phyloP scores from a whole-genome alignment of 2,797 vertebrate genomes.

The Enteromius viviparus region DNA sequence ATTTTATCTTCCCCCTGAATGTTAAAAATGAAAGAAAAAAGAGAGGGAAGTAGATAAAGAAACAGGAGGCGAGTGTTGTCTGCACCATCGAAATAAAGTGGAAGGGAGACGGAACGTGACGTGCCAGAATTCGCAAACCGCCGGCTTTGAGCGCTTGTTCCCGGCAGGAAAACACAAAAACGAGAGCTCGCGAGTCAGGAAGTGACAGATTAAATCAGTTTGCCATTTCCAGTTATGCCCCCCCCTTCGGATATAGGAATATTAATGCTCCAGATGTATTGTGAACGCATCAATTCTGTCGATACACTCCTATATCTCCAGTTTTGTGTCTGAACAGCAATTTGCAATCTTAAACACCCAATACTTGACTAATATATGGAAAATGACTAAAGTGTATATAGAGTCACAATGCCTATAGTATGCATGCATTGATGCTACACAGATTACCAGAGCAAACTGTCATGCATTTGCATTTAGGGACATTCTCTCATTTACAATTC shows the following conservation, averaged over 20 bases:
- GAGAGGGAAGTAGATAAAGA: conserved; percentile 83
- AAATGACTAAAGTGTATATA: conserved; percentile 28
- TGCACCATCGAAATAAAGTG: conserved; percentile 79
- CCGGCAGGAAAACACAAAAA: conserved; percentile 59
- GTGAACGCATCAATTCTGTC: conserved; percentile 18
- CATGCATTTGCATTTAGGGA: conserved; percentile 48
- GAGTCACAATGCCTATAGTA: conserved; percentile 35
- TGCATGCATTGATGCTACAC: conserved; percentile 40
- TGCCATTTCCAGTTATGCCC: conserved; percentile 67
- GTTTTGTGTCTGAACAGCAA: conserved; percentile 34
- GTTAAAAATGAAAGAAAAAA: conserved; percentile 91
- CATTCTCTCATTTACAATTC: conserved; percentile 64
- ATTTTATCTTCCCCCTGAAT: conserved; percentile 96
- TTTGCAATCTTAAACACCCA: conserved; percentile 39
- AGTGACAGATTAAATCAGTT: conserved; percentile 65
- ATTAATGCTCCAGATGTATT: conserved; percentile 24
- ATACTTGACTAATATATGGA: conserved; percentile 46
- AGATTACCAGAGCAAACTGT: conserved; percentile 52
- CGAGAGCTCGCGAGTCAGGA: conserved; percentile 53
- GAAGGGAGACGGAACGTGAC: conserved; percentile 72
- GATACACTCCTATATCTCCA: conserved; percentile 22
- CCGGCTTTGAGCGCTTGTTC: conserved; percentile 62
- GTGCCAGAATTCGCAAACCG: conserved; percentile 47
- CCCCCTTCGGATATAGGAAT: conserved; percentile 13
- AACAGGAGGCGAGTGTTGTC: conserved; percentile 87